Base-by-base conservation (phyloP, 2,888 invertebrate genomes). In the Hirtodrosophila cameraria region DNA sequence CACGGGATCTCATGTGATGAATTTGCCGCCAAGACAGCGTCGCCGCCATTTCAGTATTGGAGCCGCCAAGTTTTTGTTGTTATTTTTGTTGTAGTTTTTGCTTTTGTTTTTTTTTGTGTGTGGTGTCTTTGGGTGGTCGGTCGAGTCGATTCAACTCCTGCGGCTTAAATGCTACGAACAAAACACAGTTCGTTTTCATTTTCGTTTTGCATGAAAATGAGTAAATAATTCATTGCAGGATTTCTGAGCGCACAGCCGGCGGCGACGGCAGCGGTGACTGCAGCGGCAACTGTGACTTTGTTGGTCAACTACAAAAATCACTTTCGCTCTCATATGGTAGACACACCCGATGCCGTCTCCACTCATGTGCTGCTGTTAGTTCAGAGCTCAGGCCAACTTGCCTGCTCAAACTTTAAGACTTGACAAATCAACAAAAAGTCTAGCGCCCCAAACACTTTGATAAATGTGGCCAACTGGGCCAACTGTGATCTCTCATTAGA, bases 191-290 rank as follows among this genome's bases (percentile, higher is more conserved):
- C 78, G 57, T 54, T 64, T 72, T 81, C 78, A 54, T 54, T 64
- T 72, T 72, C 59, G 33, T 55, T 70, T 55, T 61, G 71, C 59
- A 66, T 77, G 62, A 72, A n/a, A 84, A 86, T 78, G 75, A 81
- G 81, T 86, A 86, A 82, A 82, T 82, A 86, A 82, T 84, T 86
- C 81, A 86, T 86, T 84, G 84, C 84, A 75, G 82, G 86, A 86
- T 80, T 86, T 78, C 53, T 45, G 53, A 36, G 35, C 36, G 11
- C 28, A 12, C 35, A 63, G 52, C 52, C 71, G 45, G 41, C 57
- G 45, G 42, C 53, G 23, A 36, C 54, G 36, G 38, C 16, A 11
- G 39, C 30, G 9, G 31, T 36, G 41, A 15, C 23, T 25, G 41
- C 35, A 27, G 30, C 30, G 30, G 55, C 70, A 35, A 31, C 8